A percentile compares a stretch with the other conserved stretches of the same genome.
phyloP scores from a whole-genome alignment of 2,113 vertebrate species.

The Corythoichthys haematopterus region DNA sequence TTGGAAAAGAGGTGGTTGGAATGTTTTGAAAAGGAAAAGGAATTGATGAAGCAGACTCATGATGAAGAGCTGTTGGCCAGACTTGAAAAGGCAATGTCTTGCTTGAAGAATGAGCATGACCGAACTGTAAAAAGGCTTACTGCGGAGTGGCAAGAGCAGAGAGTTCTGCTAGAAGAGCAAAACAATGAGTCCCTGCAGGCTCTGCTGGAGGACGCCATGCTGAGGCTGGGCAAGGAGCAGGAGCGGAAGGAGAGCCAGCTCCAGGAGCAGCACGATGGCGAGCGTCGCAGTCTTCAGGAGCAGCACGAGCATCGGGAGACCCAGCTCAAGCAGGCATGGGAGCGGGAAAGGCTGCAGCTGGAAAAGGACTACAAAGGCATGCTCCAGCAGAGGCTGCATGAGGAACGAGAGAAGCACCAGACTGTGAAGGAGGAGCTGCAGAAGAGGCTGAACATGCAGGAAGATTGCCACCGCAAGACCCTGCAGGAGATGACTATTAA shows the following conservation, averaged over 20 bases:
- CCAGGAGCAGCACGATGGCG: conserved; percentile 62
- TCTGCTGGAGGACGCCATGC: conserved; percentile 61
- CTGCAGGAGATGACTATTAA: conserved; percentile 62
- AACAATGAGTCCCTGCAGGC: conserved; percentile 66
- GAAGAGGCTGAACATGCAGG: conserved; percentile 57
- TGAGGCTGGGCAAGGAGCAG: conserved; percentile 58
- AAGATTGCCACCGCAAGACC: conserved; percentile 59
- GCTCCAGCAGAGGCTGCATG: conserved; percentile 65
- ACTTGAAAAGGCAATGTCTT: conserved; percentile 56
- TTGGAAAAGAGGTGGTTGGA: conserved; percentile 47
- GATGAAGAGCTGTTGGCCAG: conserved; percentile 62
- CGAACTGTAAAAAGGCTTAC: conserved; percentile 49
- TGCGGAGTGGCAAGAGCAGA: conserved; percentile 69
- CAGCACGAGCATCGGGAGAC: conserved; percentile 60
- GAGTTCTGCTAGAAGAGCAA: conserved; percentile 61
- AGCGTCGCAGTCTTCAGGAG: conserved; percentile 40
- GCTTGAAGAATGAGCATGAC: conserved; percentile 52
- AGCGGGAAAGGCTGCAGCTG: conserved; percentile 65
- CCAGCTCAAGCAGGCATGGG: conserved; percentile 61
- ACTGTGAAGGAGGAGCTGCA: conserved; percentile 55
- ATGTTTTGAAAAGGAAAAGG: conserved; percentile 63
- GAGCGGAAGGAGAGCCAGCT: conserved; percentile 62
- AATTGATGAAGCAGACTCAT: conserved; percentile 47
- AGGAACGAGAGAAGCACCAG: conserved; percentile 53
- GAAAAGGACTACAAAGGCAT: conserved; percentile 66